phyloP scores from a whole-genome alignment of 2,113 vertebrate species.

The Sprattus sprattus region DNA sequence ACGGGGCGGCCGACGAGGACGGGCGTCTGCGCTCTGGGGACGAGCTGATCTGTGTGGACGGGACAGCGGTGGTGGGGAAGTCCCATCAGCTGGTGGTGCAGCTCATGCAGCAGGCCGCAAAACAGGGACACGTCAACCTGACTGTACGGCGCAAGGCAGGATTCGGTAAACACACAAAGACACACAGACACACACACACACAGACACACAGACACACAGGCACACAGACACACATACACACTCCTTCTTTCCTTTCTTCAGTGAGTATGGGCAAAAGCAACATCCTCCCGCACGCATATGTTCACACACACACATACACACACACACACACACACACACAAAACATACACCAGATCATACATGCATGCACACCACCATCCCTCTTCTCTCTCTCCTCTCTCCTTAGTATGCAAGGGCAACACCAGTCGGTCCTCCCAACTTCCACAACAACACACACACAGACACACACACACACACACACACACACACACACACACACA shows the following conservation, averaged over 20 bases:
- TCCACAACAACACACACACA: neutral
- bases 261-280: neutral
- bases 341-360: neutral
- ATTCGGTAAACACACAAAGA: conserved; percentile 71
- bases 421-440: neutral
- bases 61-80: conserved; percentile 93
- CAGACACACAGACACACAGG: neutral
- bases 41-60: conserved; percentile 94
- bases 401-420: neutral
- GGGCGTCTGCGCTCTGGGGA: conserved; percentile 94
- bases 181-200: neutral
- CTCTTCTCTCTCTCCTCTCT: neutral
- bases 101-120: conserved; percentile 98
- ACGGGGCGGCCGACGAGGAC: conserved; percentile 93
- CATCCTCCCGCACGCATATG: neutral
- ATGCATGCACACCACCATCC: neutral
- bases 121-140: conserved; percentile 95
- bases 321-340: neutral
- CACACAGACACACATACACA: neutral
- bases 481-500: neutral
- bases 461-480: neutral
- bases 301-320: neutral
- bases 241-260: neutral
- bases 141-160: conserved; percentile 94
- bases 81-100: conserved; percentile 98